A percentile compares a stretch with the other conserved stretches of the same genome.
These are phyloP conservation scores for Plotosus lineatus DNA, from an alignment of 2,113 vertebrate genomes.

Conservation along the genomic window DNA sequence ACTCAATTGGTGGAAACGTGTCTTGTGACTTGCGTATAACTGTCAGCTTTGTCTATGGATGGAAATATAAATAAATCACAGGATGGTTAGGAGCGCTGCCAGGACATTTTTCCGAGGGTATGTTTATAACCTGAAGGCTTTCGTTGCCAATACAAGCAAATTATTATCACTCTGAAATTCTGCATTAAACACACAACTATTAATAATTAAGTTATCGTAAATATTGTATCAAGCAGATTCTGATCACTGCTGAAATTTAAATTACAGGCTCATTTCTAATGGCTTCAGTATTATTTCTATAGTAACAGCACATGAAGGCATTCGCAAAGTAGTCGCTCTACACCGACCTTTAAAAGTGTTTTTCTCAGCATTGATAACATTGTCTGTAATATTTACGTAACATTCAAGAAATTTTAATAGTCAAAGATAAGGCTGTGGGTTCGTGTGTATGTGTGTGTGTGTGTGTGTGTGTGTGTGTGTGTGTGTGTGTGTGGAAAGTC, in stretches of 20 bases:
- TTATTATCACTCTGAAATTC: background rate
- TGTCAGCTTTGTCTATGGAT: conserved; percentile 13
- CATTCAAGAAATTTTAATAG: background rate
- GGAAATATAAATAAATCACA: background rate
- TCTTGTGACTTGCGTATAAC: background rate
- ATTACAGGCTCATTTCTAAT: background rate
- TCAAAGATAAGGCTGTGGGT: background rate
- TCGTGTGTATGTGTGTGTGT: no score
- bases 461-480: no score
- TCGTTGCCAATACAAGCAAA: background rate
- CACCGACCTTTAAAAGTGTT: no score
- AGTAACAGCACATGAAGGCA: background rate
- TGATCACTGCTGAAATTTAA: background rate
- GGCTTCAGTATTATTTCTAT: background rate
- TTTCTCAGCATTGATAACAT: background rate
- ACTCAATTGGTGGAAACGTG: conserved; percentile 15
- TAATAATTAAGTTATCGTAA: background rate
- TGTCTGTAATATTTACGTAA: background rate
- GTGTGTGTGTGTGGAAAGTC: no score
- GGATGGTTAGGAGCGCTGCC: background rate
- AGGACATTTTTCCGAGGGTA: background rate
- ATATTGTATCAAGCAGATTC: background rate
- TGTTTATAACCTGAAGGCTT: background rate
- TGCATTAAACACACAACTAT: background rate
- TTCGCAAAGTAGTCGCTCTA: background rate